A percentile compares a stretch with the other conserved stretches of the same genome.
Conservation (phyloP, 2,888 invertebrate species). For the Spatulosminthurus flaviceps region DNA sequence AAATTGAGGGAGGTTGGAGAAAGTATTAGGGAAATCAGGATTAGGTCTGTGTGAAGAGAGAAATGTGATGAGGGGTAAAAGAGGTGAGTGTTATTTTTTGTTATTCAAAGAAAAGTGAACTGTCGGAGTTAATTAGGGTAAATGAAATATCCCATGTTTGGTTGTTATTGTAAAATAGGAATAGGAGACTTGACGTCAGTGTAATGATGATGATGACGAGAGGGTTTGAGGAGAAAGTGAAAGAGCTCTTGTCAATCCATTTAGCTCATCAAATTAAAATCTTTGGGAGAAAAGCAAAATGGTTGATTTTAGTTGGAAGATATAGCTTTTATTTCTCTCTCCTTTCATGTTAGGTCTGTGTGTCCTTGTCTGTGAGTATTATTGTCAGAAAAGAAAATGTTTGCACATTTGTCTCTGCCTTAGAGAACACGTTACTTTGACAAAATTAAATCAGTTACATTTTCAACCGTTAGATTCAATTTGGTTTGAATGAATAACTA, state of each 20-base stretch:
- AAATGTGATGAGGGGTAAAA: too few species aligned
- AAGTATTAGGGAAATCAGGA: too few species aligned
- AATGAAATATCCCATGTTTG: too few species aligned
- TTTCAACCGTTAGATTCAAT: conserved; percentile 14
- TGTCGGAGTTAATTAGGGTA: too few species aligned
- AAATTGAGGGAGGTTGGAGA: too few species aligned
- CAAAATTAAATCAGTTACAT: conserved; percentile 14
- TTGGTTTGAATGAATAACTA: not conserved
- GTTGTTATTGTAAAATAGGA: too few species aligned
- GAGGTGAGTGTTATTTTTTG: too few species aligned
- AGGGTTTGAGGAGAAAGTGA: not conserved
- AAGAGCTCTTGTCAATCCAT: conserved; percentile 13
- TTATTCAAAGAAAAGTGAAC: too few species aligned
- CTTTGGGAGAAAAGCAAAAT: not conserved
- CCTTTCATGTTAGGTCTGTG: too few species aligned
- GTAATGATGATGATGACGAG: not conserved
- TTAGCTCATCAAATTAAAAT: conserved; percentile 4
- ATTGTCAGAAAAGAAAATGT: conserved; percentile 12
- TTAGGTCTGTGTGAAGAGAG: too few species aligned
- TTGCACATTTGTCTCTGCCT: conserved; percentile 13
- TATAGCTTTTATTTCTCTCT: too few species aligned
- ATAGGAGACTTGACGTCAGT: not conserved
- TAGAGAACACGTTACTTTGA: not conserved
- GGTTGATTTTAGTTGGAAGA: too few species aligned
- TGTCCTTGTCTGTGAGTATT: not conserved